Percentiles rank a stretch among this genome's conserved stretches.
phyloP scores from a whole-genome alignment of 2,888 invertebrate genomes.

The Mactromeris polynyma region DNA sequence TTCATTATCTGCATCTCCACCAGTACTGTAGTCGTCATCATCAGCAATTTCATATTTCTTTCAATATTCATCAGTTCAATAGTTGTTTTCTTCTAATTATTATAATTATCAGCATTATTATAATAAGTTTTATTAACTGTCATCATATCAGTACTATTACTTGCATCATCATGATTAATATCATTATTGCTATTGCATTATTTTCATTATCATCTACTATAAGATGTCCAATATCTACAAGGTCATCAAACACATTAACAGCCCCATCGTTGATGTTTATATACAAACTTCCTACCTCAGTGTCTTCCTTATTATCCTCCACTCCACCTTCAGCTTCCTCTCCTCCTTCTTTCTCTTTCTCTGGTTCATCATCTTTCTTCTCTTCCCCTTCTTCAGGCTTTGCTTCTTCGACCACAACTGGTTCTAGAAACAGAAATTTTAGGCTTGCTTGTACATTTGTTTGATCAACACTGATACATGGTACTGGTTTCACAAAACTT shows the following conservation, averaged over 20 bases:
- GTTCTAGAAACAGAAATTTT: conserved; percentile 43
- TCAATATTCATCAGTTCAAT: too few species aligned
- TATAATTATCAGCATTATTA: neutral
- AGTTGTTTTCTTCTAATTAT: too few species aligned
- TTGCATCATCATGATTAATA: neutral
- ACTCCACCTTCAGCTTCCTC: conserved; percentile 70
- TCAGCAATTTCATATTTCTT: too few species aligned
- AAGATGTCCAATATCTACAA: neutral
- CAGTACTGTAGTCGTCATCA: too few species aligned
- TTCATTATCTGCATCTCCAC: too few species aligned
- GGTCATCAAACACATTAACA: neutral
- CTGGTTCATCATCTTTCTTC: conserved; percentile 69
- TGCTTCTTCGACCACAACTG: conserved; percentile 31
- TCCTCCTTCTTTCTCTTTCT: conserved; percentile 71
- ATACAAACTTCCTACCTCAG: conserved; percentile 52
- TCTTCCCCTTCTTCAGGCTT: conserved; percentile 65
- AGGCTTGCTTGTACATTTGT: too few species aligned
- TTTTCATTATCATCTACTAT: neutral
- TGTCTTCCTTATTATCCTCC: conserved; percentile 71
- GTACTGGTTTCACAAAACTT: too few species aligned
- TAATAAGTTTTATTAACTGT: neutral
- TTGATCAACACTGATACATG: too few species aligned
- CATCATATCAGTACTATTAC: neutral
- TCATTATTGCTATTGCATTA: too few species aligned
- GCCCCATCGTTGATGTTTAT: neutral